Conservation (phyloP, 2,888 invertebrate genomes). For the Plemyria rubiginata region DNA sequence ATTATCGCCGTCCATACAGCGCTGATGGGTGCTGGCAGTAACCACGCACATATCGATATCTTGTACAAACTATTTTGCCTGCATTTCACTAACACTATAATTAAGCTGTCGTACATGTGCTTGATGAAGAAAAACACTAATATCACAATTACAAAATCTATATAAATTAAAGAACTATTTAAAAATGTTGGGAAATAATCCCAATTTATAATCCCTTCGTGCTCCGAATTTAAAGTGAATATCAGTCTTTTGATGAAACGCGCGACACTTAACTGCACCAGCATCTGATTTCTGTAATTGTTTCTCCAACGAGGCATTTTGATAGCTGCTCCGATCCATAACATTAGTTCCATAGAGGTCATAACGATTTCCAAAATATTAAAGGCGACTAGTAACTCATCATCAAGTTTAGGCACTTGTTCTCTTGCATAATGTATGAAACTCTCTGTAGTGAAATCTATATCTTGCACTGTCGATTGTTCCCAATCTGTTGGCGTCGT, state of each 20-base stretch:
- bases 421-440: constrained; percentile 21
- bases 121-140: constrained; percentile 74
- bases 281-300: constrained; percentile 78
- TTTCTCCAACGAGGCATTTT: constrained; percentile 70
- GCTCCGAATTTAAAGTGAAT: constrained; percentile 54
- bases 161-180: constrained; percentile 61
- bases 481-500: constrained; percentile 13
- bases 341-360: constrained; percentile 66
- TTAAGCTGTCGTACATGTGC: constrained; percentile 75
- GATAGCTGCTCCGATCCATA: constrained; percentile 66
- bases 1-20: constrained; percentile 53
- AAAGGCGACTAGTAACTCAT: constrained; percentile 58
- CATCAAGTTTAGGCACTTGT: constrained; percentile 7
- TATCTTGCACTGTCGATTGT: constrained; percentile 17
- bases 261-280: constrained; percentile 71
- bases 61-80: constrained; percentile 62
- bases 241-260: constrained; percentile 69
- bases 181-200: constrained; percentile 42
- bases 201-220: constrained; percentile 38
- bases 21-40: constrained; percentile 64
- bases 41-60: constrained; percentile 66
- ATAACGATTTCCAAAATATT: constrained; percentile 69
- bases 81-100: constrained; percentile 70
- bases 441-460: constrained; percentile 18
- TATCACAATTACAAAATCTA: constrained; percentile 71